These are phyloP conservation scores for Mycalesis mineus DNA, from an alignment of 2,888 invertebrate genomes.

Conservation along the genomic window DNA sequence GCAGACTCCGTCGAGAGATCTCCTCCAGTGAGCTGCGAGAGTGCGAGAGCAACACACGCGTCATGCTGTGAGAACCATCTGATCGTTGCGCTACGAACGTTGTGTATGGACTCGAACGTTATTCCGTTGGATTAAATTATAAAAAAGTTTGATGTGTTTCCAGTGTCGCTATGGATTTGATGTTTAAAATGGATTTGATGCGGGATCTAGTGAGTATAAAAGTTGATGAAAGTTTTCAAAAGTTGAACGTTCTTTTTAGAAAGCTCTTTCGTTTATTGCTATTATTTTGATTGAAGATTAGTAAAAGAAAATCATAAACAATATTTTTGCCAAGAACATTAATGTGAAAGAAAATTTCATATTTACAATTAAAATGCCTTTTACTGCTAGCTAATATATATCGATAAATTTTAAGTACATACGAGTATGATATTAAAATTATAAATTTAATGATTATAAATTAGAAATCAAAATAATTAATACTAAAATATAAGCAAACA, in stretches of 20 bases:
- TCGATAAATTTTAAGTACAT: no score
- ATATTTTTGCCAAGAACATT: background rate
- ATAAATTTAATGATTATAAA: no score
- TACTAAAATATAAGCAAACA: no score
- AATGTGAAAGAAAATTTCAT: background rate
- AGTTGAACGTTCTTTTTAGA: background rate
- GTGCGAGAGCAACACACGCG: slow-evolving; percentile 59
- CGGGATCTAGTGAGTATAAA: slow-evolving; percentile 45
- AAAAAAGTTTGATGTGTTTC: slow-evolving; percentile 44
- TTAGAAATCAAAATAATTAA: no score
- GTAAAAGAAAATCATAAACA: background rate
- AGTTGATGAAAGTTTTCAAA: background rate
- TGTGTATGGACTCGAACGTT: slow-evolving; percentile 42
- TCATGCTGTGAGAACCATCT: slow-evolving; percentile 41
- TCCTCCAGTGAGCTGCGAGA: slow-evolving; percentile 69
- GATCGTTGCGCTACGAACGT: slow-evolving; percentile 41
- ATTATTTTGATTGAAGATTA: background rate
- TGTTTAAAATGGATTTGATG: slow-evolving; percentile 40
- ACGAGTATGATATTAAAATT: no score
- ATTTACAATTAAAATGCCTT: slow-evolving; percentile 15
- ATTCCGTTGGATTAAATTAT: slow-evolving; percentile 34
- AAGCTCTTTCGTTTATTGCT: no score
- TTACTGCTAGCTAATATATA: background rate
- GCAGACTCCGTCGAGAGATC: slow-evolving; percentile 75
- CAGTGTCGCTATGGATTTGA: slow-evolving; percentile 51